Evolutionary conservation across 2,888 invertebrate species (phyloP).

Genomic region (Cephalotes varians): DNA sequence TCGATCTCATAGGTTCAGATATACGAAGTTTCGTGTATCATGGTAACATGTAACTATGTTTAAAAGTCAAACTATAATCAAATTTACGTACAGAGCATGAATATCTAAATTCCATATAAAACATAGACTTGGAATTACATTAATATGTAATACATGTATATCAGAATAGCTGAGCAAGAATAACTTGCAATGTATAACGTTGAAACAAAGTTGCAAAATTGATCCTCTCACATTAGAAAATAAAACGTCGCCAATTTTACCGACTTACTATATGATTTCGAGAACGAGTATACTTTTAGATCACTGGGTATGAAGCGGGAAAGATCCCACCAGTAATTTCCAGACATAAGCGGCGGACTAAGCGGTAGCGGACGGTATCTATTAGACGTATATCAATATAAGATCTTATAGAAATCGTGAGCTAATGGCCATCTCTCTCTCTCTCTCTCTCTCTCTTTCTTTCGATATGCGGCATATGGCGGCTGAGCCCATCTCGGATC

Average conservation of each 20-base stretch:
- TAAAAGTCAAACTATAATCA: background rate
- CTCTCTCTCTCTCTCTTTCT: background rate
- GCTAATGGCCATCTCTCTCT: slow-evolving; percentile 73
- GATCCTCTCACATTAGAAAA: background rate
- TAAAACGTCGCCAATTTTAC: background rate
- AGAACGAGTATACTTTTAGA: slow-evolving; percentile 53
- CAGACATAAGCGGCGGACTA: slow-evolving; percentile 58
- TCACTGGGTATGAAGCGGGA: slow-evolving; percentile 46
- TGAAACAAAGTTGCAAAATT: background rate
- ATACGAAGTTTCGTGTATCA: background rate
- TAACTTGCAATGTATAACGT: background rate
- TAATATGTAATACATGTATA: background rate
- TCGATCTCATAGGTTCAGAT: background rate
- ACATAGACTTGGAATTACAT: background rate
- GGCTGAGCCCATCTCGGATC: slow-evolving; percentile 55
- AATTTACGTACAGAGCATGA: background rate
- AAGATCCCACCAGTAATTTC: slow-evolving; percentile 60
- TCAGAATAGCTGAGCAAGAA: background rate
- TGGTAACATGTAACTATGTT: background rate
- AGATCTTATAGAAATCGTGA: slow-evolving; percentile 78
- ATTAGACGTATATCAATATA: slow-evolving; percentile 80
- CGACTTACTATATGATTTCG: background rate
- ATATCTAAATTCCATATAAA: background rate
- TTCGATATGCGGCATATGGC: slow-evolving; percentile 75
- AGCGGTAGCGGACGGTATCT: slow-evolving; percentile 78